Evolutionary conservation across 2,888 invertebrate genomes (phyloP), one percentile per base, ranked within the genome.

Genomic region (Agonopterix alstromeriana): DNA sequence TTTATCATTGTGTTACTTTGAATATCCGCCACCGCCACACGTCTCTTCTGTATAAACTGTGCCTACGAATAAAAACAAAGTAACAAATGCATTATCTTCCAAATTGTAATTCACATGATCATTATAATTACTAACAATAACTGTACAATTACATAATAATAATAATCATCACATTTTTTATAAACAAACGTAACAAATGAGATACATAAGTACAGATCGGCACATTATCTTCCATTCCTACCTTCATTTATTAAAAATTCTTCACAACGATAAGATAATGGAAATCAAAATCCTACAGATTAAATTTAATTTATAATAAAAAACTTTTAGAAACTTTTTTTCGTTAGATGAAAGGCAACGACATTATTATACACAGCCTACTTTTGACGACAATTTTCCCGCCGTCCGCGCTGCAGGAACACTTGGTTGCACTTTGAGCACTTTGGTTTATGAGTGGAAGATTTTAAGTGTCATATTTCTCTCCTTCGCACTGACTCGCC

Each of bases 401-500:
- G 11, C 11, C 11, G 45, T 46, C 10, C 27, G 12, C 3, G 12
- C 40, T 51, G 56, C 59, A 65, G 70, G 70, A 75, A 70, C 69
- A 73, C 65, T 70, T 61, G 53, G 58, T 72, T 67, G 68, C 71
- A 76, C 64, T 70, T 78, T 82, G 80, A 81, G 81, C 82, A 80
- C 72, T 60, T 65, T 54, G 55, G 58, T 63, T n/a, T n/a, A n/a
- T n/a, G n/a, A 65, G 58, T 67, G 68, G 71, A 75, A 74, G 71
- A 55, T 55, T 56, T 60, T 85, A 87, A 49, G 83, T 90, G 53
- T 91, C 91, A 63, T 91, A 91, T 50, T 90, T 90, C 54, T 91
- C 91, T 3, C 82, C 88, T 58, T 96, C 95, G 77, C 96, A 96
- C 68, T 93, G 94, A 58, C 90, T 91, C 55, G 93, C 93, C 97